These are phyloP conservation scores for Sylvilagus floridanus DNA, from an alignment of 2,797 vertebrate genomes.

Conservation along the genomic window DNA sequence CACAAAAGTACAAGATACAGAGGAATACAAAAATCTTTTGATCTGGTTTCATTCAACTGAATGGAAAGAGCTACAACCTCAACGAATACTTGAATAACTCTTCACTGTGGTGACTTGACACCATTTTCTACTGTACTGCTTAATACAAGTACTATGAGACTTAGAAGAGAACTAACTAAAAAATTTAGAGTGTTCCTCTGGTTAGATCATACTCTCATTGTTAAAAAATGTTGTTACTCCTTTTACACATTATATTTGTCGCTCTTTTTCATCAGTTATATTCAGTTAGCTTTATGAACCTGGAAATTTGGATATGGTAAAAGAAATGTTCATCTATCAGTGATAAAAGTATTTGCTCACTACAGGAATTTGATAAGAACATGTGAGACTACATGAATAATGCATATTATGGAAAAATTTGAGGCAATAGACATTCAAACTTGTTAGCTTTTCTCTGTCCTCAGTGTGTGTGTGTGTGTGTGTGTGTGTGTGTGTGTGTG, in stretches of 20 bases:
- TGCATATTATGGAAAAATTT: neutral
- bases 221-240: neutral
- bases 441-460: neutral
- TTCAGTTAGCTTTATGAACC: neutral
- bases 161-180: neutral
- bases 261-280: neutral
- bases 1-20: neutral
- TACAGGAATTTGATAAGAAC: neutral
- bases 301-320: neutral
- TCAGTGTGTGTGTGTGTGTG: neutral
- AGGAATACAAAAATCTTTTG: neutral
- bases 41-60: neutral
- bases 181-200: neutral
- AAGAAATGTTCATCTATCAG: neutral
- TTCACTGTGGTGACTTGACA: neutral
- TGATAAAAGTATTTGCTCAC: neutral
- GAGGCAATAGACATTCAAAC: neutral
- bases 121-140: neutral
- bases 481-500: neutral
- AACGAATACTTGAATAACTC: neutral
- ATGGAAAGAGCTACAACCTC: neutral
- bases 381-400: neutral
- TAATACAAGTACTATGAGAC: neutral
- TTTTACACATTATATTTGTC: neutral
- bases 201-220: neutral